Evolutionary conservation across 2,113 vertebrate species (phyloP).

Genomic region (Pelobates fuscus): DNA sequence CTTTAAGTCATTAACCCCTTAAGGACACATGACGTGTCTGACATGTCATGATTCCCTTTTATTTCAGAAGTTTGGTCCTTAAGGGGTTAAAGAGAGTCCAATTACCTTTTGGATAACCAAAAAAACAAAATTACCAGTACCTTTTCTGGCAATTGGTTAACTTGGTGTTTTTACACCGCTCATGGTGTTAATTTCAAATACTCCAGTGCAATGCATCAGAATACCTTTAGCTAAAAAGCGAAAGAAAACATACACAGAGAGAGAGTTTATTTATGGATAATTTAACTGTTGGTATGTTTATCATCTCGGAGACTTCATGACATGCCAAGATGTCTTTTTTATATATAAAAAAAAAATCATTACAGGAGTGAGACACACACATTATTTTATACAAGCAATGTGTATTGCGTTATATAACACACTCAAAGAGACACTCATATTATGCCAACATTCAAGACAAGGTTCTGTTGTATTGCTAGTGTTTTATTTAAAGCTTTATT

Average conservation of each 20-base stretch:
- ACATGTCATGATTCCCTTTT: too few species aligned
- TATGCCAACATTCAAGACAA: slow-evolving; percentile 34
- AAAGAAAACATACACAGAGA: neutral
- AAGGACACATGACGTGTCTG: too few species aligned
- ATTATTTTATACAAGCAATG: slow-evolving; percentile 19
- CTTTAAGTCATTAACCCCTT: neutral
- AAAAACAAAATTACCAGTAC: neutral
- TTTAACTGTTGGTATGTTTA: slow-evolving; percentile 42
- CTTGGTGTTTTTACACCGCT: slow-evolving; percentile 1
- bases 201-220: neutral
- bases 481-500: slow-evolving; percentile 24
- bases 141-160: neutral
- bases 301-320: slow-evolving; percentile 10
- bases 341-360: neutral
- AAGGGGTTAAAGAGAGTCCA: neutral
- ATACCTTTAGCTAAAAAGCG: slow-evolving; percentile 15
- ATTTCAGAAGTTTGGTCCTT: too few species aligned
- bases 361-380: slow-evolving; percentile 20
- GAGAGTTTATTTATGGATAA: slow-evolving; percentile 39
- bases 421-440: slow-evolving; percentile 28
- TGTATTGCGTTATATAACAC: slow-evolving; percentile 9
- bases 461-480: slow-evolving; percentile 22
- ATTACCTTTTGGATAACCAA: neutral
- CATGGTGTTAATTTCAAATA: neutral
- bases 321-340: slow-evolving; percentile 38